Evolutionary conservation across 2,797 vertebrate species (phyloP).

Genomic region (Schizopygopsis pylzovi): DNA sequence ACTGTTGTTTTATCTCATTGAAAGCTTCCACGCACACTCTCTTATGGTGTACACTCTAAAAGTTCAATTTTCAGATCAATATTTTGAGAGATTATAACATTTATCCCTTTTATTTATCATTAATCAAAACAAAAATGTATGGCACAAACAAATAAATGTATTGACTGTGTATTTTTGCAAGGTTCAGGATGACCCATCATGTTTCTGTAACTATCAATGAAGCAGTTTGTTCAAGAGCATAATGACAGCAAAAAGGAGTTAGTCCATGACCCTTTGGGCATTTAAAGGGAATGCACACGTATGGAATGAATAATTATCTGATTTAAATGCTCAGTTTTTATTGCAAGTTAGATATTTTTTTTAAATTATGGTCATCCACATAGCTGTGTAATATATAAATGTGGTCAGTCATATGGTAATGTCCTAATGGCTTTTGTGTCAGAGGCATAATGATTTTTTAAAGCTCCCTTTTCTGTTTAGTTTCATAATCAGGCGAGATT

Average conservation of each 20-base stretch:
- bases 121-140: constrained; percentile 48
- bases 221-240: neutral
- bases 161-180: neutral
- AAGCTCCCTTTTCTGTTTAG: neutral
- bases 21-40: constrained; percentile 70
- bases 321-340: too few species aligned
- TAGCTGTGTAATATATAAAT: neutral
- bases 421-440: neutral
- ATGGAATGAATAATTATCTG: neutral
- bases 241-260: neutral
- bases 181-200: neutral
- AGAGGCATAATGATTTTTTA: neutral
- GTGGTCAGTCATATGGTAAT: neutral
- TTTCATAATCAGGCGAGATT: neutral
- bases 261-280: neutral
- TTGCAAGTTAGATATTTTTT: too few species aligned
- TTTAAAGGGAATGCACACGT: neutral
- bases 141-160: neutral
- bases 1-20: constrained; percentile 23
- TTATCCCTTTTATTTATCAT: constrained; percentile 48
- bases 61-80: constrained; percentile 71
- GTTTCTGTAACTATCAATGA: neutral
- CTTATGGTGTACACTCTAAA: constrained; percentile 57
- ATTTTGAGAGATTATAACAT: constrained; percentile 60
- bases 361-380: too few species aligned